Conservation (phyloP, 2,888 invertebrate genomes). For the Adelphocoris suturalis region DNA sequence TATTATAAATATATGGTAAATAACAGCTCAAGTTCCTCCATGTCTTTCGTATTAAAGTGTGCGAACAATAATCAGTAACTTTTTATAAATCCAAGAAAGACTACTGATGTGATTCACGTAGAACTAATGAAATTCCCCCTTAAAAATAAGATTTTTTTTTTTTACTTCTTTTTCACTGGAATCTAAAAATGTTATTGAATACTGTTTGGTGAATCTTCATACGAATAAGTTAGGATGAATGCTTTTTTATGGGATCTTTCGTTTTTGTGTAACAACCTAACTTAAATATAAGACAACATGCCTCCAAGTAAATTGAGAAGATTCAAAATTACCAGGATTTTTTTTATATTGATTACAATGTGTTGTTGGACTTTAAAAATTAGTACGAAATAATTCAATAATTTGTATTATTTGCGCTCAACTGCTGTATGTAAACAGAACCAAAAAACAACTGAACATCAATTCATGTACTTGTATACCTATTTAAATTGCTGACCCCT, state of each 20-base stretch:
- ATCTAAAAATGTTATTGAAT: background rate
- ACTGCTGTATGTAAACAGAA: no score
- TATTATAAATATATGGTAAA: background rate
- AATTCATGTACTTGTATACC: background rate
- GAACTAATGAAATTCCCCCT: background rate
- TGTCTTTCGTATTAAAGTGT: slow-evolving; percentile 43
- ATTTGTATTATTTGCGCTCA: no score
- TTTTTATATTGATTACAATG: background rate
- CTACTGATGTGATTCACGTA: slow-evolving; percentile 44
- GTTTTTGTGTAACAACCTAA: background rate
- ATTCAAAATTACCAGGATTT: background rate
- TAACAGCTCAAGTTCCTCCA: slow-evolving; percentile 33
- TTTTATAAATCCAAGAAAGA: slow-evolving; percentile 44
- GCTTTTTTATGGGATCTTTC: background rate
- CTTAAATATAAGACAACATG: background rate
- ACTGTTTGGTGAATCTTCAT: background rate
- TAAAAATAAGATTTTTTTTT: slow-evolving; percentile 10
- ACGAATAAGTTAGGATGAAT: background rate
- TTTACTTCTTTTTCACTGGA: slow-evolving; percentile 15
- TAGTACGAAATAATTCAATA: no score
- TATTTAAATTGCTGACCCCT: background rate
- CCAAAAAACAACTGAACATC: background rate
- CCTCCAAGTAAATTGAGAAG: no score
- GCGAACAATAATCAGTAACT: slow-evolving; percentile 26
- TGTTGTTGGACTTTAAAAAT: no score